Base-by-base conservation (phyloP, 1,140 invertebrate species). In the Zaprionus camerounensis region DNA sequence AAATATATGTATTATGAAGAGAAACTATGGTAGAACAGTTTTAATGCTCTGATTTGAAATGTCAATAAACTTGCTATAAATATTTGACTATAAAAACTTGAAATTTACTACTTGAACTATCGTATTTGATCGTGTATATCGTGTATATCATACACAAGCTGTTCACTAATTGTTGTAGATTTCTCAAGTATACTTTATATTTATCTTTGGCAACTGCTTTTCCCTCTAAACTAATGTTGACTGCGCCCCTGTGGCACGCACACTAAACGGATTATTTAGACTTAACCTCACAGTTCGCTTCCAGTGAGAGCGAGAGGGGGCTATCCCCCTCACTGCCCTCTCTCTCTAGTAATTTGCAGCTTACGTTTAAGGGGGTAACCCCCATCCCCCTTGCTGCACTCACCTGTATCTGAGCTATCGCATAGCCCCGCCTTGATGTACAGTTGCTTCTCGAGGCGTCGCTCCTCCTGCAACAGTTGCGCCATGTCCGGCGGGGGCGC, bases 401-500 rank as follows among this genome's bases (percentile, higher is more conserved):
- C 20, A 92, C 92, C 92, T 80, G 92, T 92, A 71, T 93, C 92
- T 5, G 92, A 92, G 64, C 88, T 93, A 59, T 95, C 94, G 76
- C 94, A 94, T 3, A 94, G 93, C 41, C 95, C 93, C 0, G 95
- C 94, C 82, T 95, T 95, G 76, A 94, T 95, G 81, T 95, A 95
- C 20, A 95, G 94, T 20, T 96, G 94, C 82, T 96, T 96, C 79
- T 97, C 96, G 63, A 97, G 94, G 67, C 97, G 95, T 20, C 96
- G 94, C 91, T 97, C 96, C 82, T 97, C 96, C 82, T 96, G 96
- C 17, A 97, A 93, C 90, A 97, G 95, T 24, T 95, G 95, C 24
- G 95, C 96, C 93, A 97, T 96, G 76, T 97, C 96, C 20, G 96
- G 96, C n/a, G 96, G 96, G 74, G 96, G 96, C 13, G 95, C 95